phyloP scores from a whole-genome alignment of 2,888 invertebrate species.

The Eupithecia dodoneata region DNA sequence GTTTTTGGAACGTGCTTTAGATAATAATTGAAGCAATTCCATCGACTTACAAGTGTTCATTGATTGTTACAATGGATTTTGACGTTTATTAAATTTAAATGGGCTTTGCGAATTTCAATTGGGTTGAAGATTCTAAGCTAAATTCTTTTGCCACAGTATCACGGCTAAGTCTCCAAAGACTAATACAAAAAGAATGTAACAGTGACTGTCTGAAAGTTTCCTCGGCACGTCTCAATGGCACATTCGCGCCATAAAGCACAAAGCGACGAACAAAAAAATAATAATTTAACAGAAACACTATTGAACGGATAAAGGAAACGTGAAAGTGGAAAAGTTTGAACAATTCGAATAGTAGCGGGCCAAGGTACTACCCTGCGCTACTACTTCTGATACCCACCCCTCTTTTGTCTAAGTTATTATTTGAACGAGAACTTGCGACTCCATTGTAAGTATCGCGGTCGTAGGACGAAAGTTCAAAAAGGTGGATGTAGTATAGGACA shows the following conservation, averaged over 20 bases:
- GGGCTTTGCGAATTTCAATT: conserved; percentile 11
- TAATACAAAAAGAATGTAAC: conserved; percentile 39
- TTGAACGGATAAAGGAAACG: conserved; percentile 77
- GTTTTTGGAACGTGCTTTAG: conserved; percentile 39
- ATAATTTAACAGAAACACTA: conserved; percentile 79
- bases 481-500: conserved; percentile 52
- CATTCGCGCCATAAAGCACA: conserved; percentile 69
- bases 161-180: conserved; percentile 31
- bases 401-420: conserved; percentile 80
- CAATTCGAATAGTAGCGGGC: conserved; percentile 69
- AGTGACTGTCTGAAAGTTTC: conserved; percentile 43
- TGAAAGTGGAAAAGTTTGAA: conserved; percentile 78
- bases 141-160: conserved; percentile 2
- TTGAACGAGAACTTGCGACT: conserved; percentile 69
- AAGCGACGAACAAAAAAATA: conserved; percentile 66
- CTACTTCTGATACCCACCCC: conserved; percentile 73
- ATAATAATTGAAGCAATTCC: conserved; percentile 32
- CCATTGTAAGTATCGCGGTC: conserved; percentile 58
- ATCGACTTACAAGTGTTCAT: conserved; percentile 24
- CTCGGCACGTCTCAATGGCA: conserved; percentile 55
- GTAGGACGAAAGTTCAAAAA: conserved; percentile 47
- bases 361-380: conserved; percentile 69
- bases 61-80: conserved; percentile 20
- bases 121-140: conserved; percentile 7
- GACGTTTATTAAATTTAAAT: conserved; percentile 26